Evolutionary conservation across 2,797 vertebrate genomes (phyloP), one percentile per base, ranked within the genome.

Genomic region (Hirundo rustica): DNA sequence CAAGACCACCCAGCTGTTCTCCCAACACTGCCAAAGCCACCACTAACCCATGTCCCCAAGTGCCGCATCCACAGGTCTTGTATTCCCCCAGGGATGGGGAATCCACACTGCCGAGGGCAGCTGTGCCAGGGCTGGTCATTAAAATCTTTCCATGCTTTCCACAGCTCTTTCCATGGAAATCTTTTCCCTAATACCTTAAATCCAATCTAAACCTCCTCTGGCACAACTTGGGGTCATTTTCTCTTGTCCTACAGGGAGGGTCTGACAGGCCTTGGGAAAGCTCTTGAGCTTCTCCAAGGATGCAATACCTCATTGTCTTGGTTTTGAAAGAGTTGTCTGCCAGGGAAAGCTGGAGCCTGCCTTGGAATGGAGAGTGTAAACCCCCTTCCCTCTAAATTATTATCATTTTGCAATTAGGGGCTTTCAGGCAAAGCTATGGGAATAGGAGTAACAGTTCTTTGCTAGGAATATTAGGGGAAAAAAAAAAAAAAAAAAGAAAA

Each of bases 201-300:
- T 7, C 70, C 25, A 16, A 13, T 1, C 26, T 5, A 11, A 74
- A 32, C 47, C 9, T 48, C 13, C 15, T 17, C 26, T 27, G 62
- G 61, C 30, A 53, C 29, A 6, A 5, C 54, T 3, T 9, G 47
- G 54, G 47, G 21, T 12, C 0, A 0, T 75, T 74, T 48, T 3
- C 17, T 48, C 47, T 48, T 11, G 54, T 54, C 62, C 62, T 16
- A 3, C 4, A 6, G 70, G 62, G 42, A 47, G 5, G 40, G 15
- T 25, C 13, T 27, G 60, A 7, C 5, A 19, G 57, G 5, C 40
- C 8, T 8, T 10, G 16, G 50, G 65, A 29, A 61, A 45, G 32
- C 5, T 8, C 10, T 1, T 1, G n/a, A 47, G 30, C 13, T 36
- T 8, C 45, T 22, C 36, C 11, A 55, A 2, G 0, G 0, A 10